Base-by-base conservation (phyloP, 1,140 invertebrate genomes). In the Vanessa tameamea region DNA sequence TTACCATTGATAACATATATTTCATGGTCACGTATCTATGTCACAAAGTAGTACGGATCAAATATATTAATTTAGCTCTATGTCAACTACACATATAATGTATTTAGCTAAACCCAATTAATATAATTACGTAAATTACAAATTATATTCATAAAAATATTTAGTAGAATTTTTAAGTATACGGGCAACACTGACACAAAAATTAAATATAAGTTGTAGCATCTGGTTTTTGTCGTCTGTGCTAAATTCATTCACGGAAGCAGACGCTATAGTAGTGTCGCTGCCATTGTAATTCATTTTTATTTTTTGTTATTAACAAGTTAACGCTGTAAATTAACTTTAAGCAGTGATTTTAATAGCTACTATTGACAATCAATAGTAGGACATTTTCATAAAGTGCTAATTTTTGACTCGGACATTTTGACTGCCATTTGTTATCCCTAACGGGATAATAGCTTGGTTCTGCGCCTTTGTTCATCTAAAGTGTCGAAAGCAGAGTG, bases 401-500 rank as follows among this genome's bases (percentile, higher is more conserved):
- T 69, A 83, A 79, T 78, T 73, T 80, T 78, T 85, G 78, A 77
- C 75, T 79, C 78, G 81, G 72, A 86, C 85, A 81, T 78, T 87
- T 85, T 87, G 87, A 87, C 88, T 91, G 84, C 88, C 88, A 88
- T 92, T 88, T 73, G 78, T 85, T 90, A 88, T 90, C 86, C 88
- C 84, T 92, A 92, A 93, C 91, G 92, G 92, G 92, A 92, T 92
- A 93, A 89, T 88, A 86, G 90, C 89, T 89, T 91, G 85, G 87
- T 89, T 89, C 85, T 89, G 80, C 82, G 87, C 86, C 88, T 92
- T 93, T 91, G 87, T 90, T 90, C 83, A 69, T 78, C 78, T 81
- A 86, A 89, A 92, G 89, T 92, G 86, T 91, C 83, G 77, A 87
- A 91, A 92, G 88, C 90, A 87, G 91, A 92, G 92, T 93, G 92